Percentiles rank a stretch among this genome's conserved stretches.
Evolutionary conservation across 2,797 vertebrate genomes (phyloP).

Genomic region (Fistularia tabacaria): DNA sequence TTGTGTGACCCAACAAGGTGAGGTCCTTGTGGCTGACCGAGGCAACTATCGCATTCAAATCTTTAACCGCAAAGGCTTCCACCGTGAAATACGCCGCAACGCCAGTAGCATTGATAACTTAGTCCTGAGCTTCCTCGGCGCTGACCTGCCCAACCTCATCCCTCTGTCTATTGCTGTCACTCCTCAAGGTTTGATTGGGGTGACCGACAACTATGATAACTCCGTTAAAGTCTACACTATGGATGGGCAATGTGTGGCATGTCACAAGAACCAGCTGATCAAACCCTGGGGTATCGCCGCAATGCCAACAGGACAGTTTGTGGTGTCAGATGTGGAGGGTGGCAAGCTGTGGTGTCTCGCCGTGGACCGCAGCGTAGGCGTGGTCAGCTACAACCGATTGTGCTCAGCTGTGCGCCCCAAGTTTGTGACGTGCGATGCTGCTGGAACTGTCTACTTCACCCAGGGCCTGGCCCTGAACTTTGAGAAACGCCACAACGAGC

Average conservation of each 20-base stretch:
- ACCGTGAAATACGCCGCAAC: conserved; percentile 92
- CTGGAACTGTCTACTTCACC: conserved; percentile 94
- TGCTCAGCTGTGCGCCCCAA: conserved; percentile 94
- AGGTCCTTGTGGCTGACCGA: conserved; percentile 93
- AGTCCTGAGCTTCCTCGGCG: conserved; percentile 92
- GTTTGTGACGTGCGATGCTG: conserved; percentile 91
- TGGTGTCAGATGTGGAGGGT: conserved; percentile 94
- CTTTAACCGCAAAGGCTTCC: conserved; percentile 93
- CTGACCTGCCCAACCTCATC: conserved; percentile 90
- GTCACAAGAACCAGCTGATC: conserved; percentile 92
- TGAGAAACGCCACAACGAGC: conserved; percentile 91
- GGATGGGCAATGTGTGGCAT: conserved; percentile 91
- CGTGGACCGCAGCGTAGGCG: conserved; percentile 87
- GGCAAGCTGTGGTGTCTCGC: conserved; percentile 95
- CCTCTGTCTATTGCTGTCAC: conserved; percentile 94
- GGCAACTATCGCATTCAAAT: conserved; percentile 95
- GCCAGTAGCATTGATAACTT: conserved; percentile 95
- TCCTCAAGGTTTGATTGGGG: conserved; percentile 88
- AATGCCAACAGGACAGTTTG: conserved; percentile 91
- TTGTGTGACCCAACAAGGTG: conserved; percentile 85
- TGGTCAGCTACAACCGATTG: conserved; percentile 90
- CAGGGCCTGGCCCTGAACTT: conserved; percentile 93
- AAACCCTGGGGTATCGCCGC: conserved; percentile 97
- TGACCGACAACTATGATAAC: conserved; percentile 96
- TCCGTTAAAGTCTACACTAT: conserved; percentile 95